Evolutionary conservation across 1,140 invertebrate genomes (phyloP).

Genomic region (Piezodorus guildinii): DNA sequence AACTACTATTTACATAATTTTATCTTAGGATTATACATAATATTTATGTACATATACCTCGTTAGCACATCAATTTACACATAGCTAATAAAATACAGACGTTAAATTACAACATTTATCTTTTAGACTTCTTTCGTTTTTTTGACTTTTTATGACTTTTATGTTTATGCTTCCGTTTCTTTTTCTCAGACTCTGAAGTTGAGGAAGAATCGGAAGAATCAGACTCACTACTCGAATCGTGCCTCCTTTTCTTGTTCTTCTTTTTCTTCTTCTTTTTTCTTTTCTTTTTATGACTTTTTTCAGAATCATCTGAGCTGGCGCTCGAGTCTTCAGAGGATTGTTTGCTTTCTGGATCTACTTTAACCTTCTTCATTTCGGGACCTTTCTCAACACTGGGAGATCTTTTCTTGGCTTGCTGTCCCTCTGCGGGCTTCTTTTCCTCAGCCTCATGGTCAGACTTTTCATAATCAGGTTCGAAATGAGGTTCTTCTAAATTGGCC

Average conservation of each 20-base stretch:
- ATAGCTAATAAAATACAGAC: too few relatives aligned
- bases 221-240: constrained; percentile 26
- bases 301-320: constrained; percentile 16
- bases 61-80: too few relatives aligned
- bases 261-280: constrained; percentile 27
- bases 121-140: constrained; percentile 30
- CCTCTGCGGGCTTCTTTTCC: not conserved
- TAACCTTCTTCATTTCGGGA: constrained; percentile 21
- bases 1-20: too few relatives aligned
- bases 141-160: constrained; percentile 28
- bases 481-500: constrained; percentile 20
- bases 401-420: not conserved
- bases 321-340: constrained; percentile 16
- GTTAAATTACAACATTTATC: constrained; percentile 11
- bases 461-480: constrained; percentile 26
- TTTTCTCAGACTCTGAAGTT: constrained; percentile 26
- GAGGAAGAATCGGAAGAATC: constrained; percentile 27
- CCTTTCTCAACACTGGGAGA: not conserved
- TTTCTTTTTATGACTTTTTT: constrained; percentile 26
- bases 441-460: constrained; percentile 13
- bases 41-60: too few relatives aligned
- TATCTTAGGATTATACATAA: too few relatives aligned
- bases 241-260: constrained; percentile 25
- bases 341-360: constrained; percentile 18
- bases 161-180: constrained; percentile 28